Conservation (phyloP, 2,888 invertebrate genomes). For the Erpobdella octoculata region DNA sequence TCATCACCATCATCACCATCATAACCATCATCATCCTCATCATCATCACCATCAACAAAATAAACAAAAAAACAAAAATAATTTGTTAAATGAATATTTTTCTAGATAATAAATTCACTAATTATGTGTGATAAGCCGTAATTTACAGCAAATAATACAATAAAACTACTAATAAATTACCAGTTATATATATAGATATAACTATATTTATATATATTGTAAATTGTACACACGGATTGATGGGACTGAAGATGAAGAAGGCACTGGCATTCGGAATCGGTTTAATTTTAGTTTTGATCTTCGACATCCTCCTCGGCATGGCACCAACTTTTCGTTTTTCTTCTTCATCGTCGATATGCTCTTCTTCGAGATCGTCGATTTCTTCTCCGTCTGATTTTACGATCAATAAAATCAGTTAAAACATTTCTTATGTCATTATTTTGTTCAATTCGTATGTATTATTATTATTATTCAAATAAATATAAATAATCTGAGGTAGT, state of each 20-base stretch:
- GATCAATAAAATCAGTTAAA: neutral
- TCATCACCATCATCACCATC: neutral
- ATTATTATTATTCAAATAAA: too few relatives aligned
- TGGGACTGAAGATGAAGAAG: conserved; percentile 90
- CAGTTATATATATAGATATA: too few relatives aligned
- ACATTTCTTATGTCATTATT: too few relatives aligned
- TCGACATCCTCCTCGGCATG: conserved; percentile 80
- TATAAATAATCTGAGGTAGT: too few relatives aligned
- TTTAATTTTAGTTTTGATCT: conserved; percentile 78
- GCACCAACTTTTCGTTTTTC: conserved; percentile 56
- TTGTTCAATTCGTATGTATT: too few relatives aligned
- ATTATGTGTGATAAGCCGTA: too few relatives aligned
- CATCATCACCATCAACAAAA: neutral
- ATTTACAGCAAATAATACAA: too few relatives aligned
- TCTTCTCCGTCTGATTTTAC: conserved; percentile 26
- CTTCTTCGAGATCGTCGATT: conserved; percentile 42
- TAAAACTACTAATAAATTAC: too few relatives aligned
- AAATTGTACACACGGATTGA: conserved; percentile 81
- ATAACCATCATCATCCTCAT: neutral
- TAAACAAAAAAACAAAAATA: neutral
- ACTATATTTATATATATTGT: too few relatives aligned
- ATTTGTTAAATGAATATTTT: neutral
- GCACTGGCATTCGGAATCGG: conserved; percentile 91
- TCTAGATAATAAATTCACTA: neutral
- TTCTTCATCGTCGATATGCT: conserved; percentile 40